These are phyloP conservation scores for Eudasyphora cyanicolor DNA, from an alignment of 2,888 invertebrate species.

Conservation along the genomic window DNA sequence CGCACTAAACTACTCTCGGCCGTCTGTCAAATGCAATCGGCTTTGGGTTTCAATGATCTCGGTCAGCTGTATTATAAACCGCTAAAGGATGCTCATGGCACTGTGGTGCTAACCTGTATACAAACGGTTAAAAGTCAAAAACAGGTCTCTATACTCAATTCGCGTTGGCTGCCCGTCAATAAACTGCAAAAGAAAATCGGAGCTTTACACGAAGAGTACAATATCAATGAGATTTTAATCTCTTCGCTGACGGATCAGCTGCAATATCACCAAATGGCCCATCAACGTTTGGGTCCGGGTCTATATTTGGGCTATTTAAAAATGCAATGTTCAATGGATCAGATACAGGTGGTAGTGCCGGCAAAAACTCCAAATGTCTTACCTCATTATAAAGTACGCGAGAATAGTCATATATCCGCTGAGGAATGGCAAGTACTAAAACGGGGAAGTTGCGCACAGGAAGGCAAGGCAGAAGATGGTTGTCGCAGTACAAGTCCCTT, in stretches of 20 bases:
- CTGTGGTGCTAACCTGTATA: conserved; percentile 93
- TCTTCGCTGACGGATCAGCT: conserved; percentile 92
- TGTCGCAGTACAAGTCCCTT: conserved; percentile 65
- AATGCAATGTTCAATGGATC: conserved; percentile 97
- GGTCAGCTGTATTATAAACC: conserved; percentile 97
- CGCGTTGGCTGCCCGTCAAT: conserved; percentile 94
- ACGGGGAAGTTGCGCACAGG: conserved; percentile 80
- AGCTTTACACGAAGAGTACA: conserved; percentile 87
- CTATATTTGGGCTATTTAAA: conserved; percentile 97
- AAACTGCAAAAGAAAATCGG: conserved; percentile 90
- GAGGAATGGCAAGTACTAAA: conserved; percentile 98
- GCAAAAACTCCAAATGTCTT: conserved; percentile 96
- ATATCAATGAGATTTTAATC: conserved; percentile 91
- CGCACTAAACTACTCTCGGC: conserved; percentile 95
- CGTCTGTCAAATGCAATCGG: conserved; percentile 94
- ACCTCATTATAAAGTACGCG: conserved; percentile 94
- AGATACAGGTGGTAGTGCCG: conserved; percentile 95
- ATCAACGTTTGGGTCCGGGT: conserved; percentile 90
- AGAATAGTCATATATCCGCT: conserved; percentile 97
- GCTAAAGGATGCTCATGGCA: conserved; percentile 92
- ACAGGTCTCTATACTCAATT: conserved; percentile 92
- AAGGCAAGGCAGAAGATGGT: conserved; percentile 32
- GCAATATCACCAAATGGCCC: conserved; percentile 85
- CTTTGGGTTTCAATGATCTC: conserved; percentile 94
- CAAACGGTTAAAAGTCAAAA: conserved; percentile 86